Evolutionary conservation across 2,113 vertebrate species (phyloP).

Genomic region (Zosterops japonicus): DNA sequence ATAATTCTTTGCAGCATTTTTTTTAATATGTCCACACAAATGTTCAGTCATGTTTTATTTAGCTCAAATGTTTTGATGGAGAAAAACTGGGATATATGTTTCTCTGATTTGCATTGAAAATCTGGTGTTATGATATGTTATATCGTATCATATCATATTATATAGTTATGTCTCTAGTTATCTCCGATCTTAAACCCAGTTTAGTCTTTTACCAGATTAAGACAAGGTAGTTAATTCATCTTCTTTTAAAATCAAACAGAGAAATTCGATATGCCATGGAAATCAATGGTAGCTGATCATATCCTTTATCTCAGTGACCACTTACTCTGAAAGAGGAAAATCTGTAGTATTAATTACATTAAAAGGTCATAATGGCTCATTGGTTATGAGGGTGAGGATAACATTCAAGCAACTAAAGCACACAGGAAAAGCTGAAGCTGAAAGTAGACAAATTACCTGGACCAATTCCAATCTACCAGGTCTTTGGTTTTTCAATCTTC

Average conservation of each 20-base stretch:
- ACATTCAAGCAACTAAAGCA: not conserved
- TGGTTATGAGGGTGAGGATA: not conserved
- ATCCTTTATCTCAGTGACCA: not conserved
- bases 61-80: not conserved
- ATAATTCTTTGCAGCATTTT: not conserved
- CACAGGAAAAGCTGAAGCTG: not conserved
- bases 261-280: not conserved
- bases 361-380: not conserved
- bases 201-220: not conserved
- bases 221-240: not conserved
- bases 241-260: not conserved
- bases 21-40: not conserved
- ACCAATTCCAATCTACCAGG: not conserved
- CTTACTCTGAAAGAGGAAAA: not conserved
- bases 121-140: not conserved
- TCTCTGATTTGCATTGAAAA: not conserved
- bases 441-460: not conserved
- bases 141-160: too few species aligned
- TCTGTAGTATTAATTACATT: not conserved
- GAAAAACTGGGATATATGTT: not conserved
- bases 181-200: not conserved
- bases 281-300: not conserved
- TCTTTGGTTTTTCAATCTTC: slow-evolving; percentile 64
- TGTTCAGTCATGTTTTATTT: not conserved
- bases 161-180: not conserved